Evolutionary conservation across 2,888 invertebrate genomes (phyloP).

Genomic region (Shargacucullia verbasci): DNA sequence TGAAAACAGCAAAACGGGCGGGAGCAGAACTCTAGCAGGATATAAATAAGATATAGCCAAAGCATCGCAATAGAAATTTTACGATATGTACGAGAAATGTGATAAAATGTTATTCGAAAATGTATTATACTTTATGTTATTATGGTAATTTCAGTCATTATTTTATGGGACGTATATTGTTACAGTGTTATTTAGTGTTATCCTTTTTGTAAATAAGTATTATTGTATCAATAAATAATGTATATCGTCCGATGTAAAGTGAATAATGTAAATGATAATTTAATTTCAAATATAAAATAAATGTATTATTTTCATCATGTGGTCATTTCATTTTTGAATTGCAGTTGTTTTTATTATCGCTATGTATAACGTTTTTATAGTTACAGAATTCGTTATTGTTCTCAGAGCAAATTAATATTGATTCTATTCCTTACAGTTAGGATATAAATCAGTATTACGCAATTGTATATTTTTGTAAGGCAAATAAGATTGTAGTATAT

Average conservation of each 20-base stretch:
- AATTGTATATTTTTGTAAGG: no score
- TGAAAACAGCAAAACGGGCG: slow-evolving; percentile 37
- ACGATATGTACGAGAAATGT: slow-evolving; percentile 69
- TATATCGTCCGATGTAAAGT: slow-evolving; percentile 55
- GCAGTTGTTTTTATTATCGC: neutral
- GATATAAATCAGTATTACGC: no score
- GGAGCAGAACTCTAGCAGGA: slow-evolving; percentile 47
- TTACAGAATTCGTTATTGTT: no score
- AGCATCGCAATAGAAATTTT: slow-evolving; percentile 65
- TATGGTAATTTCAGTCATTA: slow-evolving; percentile 79
- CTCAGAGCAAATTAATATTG: no score
- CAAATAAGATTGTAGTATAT: no score
- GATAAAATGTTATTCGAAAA: slow-evolving; percentile 69
- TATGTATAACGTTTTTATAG: no score
- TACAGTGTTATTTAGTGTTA: slow-evolving; percentile 75
- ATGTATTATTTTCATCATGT: slow-evolving; percentile 48
- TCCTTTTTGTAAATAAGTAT: slow-evolving; percentile 70
- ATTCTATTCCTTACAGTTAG: no score
- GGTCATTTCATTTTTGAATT: slow-evolving; percentile 13
- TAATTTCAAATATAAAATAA: slow-evolving; percentile 47
- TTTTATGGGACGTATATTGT: slow-evolving; percentile 70
- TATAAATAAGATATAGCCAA: slow-evolving; percentile 63
- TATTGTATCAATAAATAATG: slow-evolving; percentile 57
- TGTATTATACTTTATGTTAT: slow-evolving; percentile 62
- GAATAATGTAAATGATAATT: slow-evolving; percentile 48